Conservation (phyloP, 2,888 invertebrate species). For the Molorchus minor region DNA sequence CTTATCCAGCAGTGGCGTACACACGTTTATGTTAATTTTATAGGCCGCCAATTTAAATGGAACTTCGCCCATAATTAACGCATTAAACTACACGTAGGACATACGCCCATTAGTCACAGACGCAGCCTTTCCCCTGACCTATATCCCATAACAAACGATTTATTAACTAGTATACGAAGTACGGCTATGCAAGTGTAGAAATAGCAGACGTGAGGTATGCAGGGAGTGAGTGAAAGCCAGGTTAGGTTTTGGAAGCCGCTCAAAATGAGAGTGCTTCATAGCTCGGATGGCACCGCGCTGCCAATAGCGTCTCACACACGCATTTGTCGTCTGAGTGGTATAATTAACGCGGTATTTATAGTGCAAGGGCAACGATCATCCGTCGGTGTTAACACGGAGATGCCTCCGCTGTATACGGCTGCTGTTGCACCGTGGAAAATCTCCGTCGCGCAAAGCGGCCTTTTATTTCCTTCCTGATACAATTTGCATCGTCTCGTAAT, state of each 20-base stretch:
- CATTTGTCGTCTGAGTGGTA: conserved; percentile 60
- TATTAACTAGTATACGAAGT: conserved; percentile 4
- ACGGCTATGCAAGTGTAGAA: conserved; percentile 47
- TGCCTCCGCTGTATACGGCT: conserved; percentile 11
- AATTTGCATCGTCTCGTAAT: conserved; percentile 63
- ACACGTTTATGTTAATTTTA: background rate
- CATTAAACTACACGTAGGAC: conserved; percentile 3
- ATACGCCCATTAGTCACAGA: conserved; percentile 3
- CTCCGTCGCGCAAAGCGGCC: conserved; percentile 23
- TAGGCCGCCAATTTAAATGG: background rate
- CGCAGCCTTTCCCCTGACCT: conserved; percentile 3
- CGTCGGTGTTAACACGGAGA: conserved; percentile 27
- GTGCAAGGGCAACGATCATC: conserved; percentile 61
- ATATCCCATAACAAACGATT: conserved; percentile 1
- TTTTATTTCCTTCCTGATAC: conserved; percentile 59
- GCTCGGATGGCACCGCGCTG: conserved; percentile 56
- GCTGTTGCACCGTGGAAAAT: conserved; percentile 9
- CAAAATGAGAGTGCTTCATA: conserved; percentile 61
- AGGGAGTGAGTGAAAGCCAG: conserved; percentile 57
- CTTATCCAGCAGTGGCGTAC: conserved; percentile 13
- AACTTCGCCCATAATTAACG: conserved; percentile 3
- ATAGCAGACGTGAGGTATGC: conserved; percentile 58
- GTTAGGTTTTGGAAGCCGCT: conserved; percentile 60
- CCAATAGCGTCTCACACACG: conserved; percentile 60
- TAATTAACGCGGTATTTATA: conserved; percentile 64